A percentile compares a stretch with the other conserved stretches of the same genome.
These are phyloP conservation scores for Acleris holmiana DNA, from an alignment of 2,888 invertebrate genomes.

Conservation along the genomic window DNA sequence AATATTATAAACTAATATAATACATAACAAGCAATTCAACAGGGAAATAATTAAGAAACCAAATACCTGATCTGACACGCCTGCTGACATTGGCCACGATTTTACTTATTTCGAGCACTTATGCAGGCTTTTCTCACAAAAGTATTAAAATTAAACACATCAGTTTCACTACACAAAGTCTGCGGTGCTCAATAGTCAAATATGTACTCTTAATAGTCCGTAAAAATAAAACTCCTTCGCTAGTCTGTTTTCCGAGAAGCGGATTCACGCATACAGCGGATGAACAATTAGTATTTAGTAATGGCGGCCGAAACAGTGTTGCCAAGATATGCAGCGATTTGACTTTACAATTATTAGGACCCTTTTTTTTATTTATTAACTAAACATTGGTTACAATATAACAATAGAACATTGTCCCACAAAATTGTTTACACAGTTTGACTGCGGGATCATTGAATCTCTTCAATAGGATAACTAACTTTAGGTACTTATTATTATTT, in stretches of 20 bases:
- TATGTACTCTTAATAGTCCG: constrained; percentile 68
- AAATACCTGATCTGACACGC: constrained; percentile 95
- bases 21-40: constrained; percentile 49
- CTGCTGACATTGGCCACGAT: constrained; percentile 94
- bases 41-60: constrained; percentile 61
- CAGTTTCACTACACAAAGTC: constrained; percentile 79
- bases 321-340: too few relatives aligned
- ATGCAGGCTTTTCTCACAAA: constrained; percentile 73
- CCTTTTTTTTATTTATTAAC: too few relatives aligned
- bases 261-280: constrained; percentile 54
- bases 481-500: too few relatives aligned
- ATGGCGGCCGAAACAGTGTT: constrained; percentile 69
- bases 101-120: constrained; percentile 82
- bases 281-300: constrained; percentile 73
- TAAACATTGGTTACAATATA: too few relatives aligned
- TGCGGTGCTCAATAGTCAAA: constrained; percentile 69
- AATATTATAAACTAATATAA: constrained; percentile 49
- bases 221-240: constrained; percentile 65
- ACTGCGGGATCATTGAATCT: too few relatives aligned
- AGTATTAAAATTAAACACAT: constrained; percentile 78
- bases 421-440: too few relatives aligned
- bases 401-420: too few relatives aligned
- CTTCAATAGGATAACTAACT: too few relatives aligned
- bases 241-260: constrained; percentile 55
- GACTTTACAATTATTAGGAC: too few relatives aligned